Base-by-base conservation (phyloP, 2,113 vertebrate genomes). In the Saguinus imperator region DNA sequence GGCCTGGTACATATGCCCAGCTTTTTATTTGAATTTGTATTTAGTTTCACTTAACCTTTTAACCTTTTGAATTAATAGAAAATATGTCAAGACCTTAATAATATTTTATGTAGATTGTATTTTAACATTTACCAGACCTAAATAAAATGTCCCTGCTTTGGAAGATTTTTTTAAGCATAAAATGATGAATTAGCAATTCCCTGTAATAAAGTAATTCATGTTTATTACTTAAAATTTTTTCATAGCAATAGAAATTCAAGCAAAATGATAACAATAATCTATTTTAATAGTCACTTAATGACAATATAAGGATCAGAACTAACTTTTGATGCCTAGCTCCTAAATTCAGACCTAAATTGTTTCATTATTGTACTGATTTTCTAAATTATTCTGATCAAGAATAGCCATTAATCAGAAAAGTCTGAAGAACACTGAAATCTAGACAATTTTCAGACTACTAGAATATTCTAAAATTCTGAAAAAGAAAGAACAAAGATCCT, bases 331-430 rank as follows among this genome's bases (percentile, higher is more conserved):
- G 29, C 8, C 5, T 76, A 35, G 0, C 32, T 77, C 25, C 37
- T 85, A 76, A 94, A 88, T 90, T 87, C 84, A 94, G 10, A 88
- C 25, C 6, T 70, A 87, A 91, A 85, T n/a, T 64, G 1, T 87
- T 43, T 76, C 7, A 86, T 72, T 86, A 58, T 75, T 58, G 2
- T 73, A 70, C 43, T 83, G 20, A 80, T 94, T 95, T 87, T 9
- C 79, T 92, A 68, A 87, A 29, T 86, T 48, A 94, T 70, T 93
- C 50, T 87, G 80, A 75, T 83, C 13, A 87, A 27, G 18, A 95
- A 83, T 48, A 48, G 8, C 2, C 13, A 93, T 81, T 85, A 40
- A 73, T 89, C 12, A 88, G 9, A 95, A 85, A 94, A n/a, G 4
- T 43, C 27, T 92, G 32, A 93, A 66, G 25, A 70, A 40, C 21